phyloP scores from a whole-genome alignment of 2,797 vertebrate genomes.

The Echiichthys vipera region DNA sequence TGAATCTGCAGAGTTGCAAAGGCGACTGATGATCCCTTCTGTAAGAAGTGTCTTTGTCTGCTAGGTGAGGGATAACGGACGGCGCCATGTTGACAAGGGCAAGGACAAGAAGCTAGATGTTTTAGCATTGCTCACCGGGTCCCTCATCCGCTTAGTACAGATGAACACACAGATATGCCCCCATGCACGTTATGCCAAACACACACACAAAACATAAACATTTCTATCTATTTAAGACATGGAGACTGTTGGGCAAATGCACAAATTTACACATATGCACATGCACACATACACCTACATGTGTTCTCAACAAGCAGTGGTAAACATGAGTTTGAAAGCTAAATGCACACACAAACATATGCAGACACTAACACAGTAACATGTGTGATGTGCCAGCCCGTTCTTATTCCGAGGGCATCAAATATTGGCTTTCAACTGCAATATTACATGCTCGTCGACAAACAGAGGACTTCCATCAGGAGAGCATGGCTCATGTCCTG shows the following conservation, averaged over 20 bases:
- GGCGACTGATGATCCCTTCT: constrained; percentile 94
- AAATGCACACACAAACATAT: background rate
- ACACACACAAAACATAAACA: constrained; percentile 23
- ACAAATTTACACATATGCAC: constrained; percentile 15
- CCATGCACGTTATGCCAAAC: constrained; percentile 26
- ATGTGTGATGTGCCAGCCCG: background rate
- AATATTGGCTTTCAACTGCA: too few species aligned
- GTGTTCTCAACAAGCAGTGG: background rate
- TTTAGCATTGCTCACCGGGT: constrained; percentile 77
- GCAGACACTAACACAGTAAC: background rate
- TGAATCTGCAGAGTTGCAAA: constrained; percentile 98
- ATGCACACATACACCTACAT: background rate
- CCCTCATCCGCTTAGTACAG: constrained; percentile 73
- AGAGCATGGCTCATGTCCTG: too few species aligned
- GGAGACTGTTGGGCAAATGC: constrained; percentile 11
- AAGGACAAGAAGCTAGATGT: constrained; percentile 87
- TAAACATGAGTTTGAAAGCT: background rate
- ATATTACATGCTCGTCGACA: too few species aligned
- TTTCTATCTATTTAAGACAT: constrained; percentile 34
- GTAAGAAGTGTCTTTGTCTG: constrained; percentile 89
- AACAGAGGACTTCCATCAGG: too few species aligned
- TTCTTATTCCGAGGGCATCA: too few species aligned
- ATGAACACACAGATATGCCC: constrained; percentile 62
- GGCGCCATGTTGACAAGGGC: constrained; percentile 92
- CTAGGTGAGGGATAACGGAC: constrained; percentile 95